Conservation (phyloP, 2,113 vertebrate species). For the Riparia riparia region DNA sequence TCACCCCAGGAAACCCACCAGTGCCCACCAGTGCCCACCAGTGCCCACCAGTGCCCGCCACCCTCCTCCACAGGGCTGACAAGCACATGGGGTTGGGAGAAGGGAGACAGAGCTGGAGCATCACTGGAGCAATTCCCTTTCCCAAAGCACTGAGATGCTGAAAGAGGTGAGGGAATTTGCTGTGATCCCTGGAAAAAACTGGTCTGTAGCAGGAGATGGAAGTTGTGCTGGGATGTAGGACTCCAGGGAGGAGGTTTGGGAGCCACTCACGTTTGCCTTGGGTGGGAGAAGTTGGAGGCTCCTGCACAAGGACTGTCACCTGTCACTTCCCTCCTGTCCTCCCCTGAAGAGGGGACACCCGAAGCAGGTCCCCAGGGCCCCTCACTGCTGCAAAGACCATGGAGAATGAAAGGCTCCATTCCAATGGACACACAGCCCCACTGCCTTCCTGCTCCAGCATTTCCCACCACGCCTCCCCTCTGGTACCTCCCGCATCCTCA, state of each 20-base stretch:
- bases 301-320: not conserved
- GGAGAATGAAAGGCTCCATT: not conserved
- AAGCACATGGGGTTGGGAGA: fast-evolving
- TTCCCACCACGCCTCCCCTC: not conserved
- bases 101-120: not conserved
- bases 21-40: not conserved
- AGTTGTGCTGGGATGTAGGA: not conserved
- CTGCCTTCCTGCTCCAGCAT: not conserved
- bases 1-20: not conserved
- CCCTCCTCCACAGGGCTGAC: not conserved
- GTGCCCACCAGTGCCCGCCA: not conserved
- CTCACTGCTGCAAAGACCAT: not conserved
- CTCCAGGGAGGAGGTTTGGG: not conserved
- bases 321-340: not conserved
- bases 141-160: not conserved
- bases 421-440: not conserved
- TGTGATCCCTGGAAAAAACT: not conserved
- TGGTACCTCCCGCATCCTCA: not conserved
- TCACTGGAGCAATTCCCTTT: not conserved
- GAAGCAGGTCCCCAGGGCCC: not conserved
- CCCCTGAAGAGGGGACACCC: not conserved
- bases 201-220: not conserved
- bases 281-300: not conserved
- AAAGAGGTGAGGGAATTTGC: not conserved
- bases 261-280: fast-evolving